Percentiles rank a stretch among this genome's conserved stretches.
phyloP scores from a whole-genome alignment of 2,113 vertebrate genomes.

The Motacilla alba region DNA sequence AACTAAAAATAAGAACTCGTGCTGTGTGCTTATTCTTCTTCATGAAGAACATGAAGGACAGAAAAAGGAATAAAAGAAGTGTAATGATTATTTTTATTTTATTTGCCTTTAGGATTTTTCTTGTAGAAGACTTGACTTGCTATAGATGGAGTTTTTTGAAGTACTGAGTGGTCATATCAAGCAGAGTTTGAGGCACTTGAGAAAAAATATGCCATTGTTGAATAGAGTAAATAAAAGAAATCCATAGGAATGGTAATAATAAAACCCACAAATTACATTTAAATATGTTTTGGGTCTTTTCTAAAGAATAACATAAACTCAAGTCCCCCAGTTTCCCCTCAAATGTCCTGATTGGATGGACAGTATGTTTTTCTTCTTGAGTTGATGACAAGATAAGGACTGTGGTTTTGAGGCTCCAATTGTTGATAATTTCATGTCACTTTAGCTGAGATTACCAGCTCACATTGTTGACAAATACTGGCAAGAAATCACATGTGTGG shows the following conservation, averaged over 20 bases:
- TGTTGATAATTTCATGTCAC: background rate
- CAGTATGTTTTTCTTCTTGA: background rate
- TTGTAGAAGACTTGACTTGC: background rate
- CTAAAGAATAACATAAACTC: background rate
- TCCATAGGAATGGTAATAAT: background rate
- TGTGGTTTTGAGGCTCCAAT: background rate
- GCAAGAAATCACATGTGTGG: background rate
- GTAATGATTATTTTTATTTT: background rate
- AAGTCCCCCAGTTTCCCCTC: background rate
- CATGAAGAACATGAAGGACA: background rate
- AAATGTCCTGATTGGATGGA: background rate
- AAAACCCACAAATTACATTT: background rate
- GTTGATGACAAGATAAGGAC: background rate
- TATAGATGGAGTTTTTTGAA: background rate
- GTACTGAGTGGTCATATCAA: background rate
- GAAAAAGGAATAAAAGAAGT: background rate
- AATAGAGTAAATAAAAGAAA: background rate
- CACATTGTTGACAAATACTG: background rate
- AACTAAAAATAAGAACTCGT: background rate
- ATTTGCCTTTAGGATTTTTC: background rate
- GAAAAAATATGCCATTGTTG: background rate
- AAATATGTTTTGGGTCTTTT: background rate
- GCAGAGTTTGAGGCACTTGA: background rate
- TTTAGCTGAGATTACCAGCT: background rate
- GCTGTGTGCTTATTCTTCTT: background rate